phyloP scores from a whole-genome alignment of 2,797 vertebrate genomes.

The Sphenodon punctatus region DNA sequence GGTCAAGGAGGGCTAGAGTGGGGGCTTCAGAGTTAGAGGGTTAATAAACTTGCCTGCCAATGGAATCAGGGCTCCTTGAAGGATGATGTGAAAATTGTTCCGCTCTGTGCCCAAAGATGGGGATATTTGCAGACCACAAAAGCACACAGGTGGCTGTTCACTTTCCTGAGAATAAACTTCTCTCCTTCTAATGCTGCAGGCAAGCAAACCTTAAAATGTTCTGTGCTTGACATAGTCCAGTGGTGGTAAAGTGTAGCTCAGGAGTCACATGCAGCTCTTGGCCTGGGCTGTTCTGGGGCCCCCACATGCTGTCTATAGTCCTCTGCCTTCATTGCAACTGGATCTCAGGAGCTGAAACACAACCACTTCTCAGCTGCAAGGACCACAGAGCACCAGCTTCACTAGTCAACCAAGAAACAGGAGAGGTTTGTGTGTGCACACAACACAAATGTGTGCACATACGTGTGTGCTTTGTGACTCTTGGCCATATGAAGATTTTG shows the following conservation, averaged over 20 bases:
- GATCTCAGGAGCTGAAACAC: no score
- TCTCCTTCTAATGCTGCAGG: neutral
- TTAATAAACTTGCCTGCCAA: conserved; percentile 59
- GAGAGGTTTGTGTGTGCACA: no score
- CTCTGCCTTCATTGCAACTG: no score
- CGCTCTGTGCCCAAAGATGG: accelerated
- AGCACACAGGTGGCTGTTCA: neutral
- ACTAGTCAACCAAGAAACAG: no score
- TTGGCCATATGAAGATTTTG: no score
- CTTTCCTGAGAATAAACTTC: neutral
- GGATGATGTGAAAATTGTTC: conserved; percentile 46
- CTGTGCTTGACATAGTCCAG: neutral
- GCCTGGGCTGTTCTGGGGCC: no score
- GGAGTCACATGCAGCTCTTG: no score
- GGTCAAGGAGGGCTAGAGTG: conserved; percentile 59
- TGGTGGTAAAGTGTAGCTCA: neutral
- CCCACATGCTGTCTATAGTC: no score
- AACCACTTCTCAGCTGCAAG: no score
- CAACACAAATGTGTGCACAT: no score
- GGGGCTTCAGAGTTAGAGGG: conserved; percentile 47
- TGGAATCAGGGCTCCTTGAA: conserved; percentile 67
- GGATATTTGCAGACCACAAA: neutral
- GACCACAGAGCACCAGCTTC: no score
- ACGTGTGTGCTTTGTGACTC: no score
- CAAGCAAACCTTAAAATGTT: neutral